Evolutionary conservation across 1,140 invertebrate genomes (phyloP).

Genomic region (Ceratitis capitata): DNA sequence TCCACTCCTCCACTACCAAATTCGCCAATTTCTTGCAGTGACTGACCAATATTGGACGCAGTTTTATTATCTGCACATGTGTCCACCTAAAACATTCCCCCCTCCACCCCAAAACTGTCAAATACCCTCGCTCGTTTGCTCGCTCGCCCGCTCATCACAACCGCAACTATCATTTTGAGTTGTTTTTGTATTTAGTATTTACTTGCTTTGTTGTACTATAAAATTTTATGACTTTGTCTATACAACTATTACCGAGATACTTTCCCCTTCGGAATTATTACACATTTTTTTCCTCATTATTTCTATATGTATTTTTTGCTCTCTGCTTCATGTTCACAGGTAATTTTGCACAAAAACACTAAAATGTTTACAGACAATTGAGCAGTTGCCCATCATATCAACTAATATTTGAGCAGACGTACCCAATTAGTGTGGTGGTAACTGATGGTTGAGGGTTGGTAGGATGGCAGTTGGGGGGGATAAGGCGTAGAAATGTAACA

Average conservation of each 20-base stretch:
- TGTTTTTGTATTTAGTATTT: too few relatives aligned
- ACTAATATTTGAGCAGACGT: background rate
- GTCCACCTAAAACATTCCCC: background rate
- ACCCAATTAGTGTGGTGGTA: background rate
- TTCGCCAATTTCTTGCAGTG: background rate
- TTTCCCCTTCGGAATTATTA: too few relatives aligned
- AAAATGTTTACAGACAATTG: constrained; percentile 31
- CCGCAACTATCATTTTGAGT: background rate
- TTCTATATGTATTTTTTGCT: background rate
- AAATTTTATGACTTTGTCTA: constrained; percentile 12
- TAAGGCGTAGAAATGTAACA: background rate
- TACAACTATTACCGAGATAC: background rate
- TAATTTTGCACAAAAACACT: constrained; percentile 25
- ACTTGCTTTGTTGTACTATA: constrained; percentile 4
- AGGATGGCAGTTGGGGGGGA: background rate
- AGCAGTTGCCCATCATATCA: background rate
- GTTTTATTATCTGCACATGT: background rate
- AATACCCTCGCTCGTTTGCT: background rate
- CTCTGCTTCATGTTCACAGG: constrained; percentile 7
- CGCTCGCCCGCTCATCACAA: background rate
- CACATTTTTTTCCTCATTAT: background rate
- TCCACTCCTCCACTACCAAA: background rate
- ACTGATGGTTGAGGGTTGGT: too few relatives aligned
- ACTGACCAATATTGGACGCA: background rate
- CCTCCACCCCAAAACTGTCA: background rate